phyloP scores from a whole-genome alignment of 2,888 invertebrate species.

The Nowickia ferox region DNA sequence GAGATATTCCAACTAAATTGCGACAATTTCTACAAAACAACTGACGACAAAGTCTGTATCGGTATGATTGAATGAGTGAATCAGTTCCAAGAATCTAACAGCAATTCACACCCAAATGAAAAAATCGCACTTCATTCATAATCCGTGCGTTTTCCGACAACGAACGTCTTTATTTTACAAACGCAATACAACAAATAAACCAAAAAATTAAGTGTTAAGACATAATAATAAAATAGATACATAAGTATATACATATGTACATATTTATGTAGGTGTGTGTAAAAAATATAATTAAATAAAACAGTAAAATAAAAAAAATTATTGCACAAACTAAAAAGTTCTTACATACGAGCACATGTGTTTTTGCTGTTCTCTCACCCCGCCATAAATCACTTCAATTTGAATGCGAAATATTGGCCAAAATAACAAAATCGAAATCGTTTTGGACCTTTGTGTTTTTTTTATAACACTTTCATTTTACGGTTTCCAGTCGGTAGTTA shows the following conservation, averaged over 20 bases:
- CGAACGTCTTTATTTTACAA: slow-evolving; percentile 74
- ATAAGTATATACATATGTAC: slow-evolving; percentile 9
- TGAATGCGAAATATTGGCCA: slow-evolving; percentile 34
- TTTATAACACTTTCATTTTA: slow-evolving; percentile 43
- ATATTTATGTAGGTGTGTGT: slow-evolving; percentile 8
- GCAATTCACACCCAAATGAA: slow-evolving; percentile 82
- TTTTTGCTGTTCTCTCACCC: slow-evolving; percentile 5
- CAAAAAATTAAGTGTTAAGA: slow-evolving; percentile 46
- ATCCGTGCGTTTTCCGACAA: slow-evolving; percentile 81
- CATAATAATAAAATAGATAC: slow-evolving; percentile 73
- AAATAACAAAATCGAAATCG: slow-evolving; percentile 21
- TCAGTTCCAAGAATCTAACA: slow-evolving; percentile 82
- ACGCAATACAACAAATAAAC: slow-evolving; percentile 59
- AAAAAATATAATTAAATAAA: slow-evolving; percentile 58
- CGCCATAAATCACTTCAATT: slow-evolving; percentile 30
- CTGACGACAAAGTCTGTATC: slow-evolving; percentile 13
- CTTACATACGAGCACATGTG: not conserved
- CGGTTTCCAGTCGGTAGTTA: slow-evolving; percentile 29
- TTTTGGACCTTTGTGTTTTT: slow-evolving; percentile 2
- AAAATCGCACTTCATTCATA: slow-evolving; percentile 81
- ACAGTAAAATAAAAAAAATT: slow-evolving; percentile 51
- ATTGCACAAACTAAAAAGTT: slow-evolving; percentile 41
- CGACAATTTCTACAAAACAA: slow-evolving; percentile 30
- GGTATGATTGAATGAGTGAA: slow-evolving; percentile 68
- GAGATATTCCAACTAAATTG: slow-evolving; percentile 23